Base-by-base conservation (phyloP, 2,113 vertebrate genomes). In the Chionomys nivalis region DNA sequence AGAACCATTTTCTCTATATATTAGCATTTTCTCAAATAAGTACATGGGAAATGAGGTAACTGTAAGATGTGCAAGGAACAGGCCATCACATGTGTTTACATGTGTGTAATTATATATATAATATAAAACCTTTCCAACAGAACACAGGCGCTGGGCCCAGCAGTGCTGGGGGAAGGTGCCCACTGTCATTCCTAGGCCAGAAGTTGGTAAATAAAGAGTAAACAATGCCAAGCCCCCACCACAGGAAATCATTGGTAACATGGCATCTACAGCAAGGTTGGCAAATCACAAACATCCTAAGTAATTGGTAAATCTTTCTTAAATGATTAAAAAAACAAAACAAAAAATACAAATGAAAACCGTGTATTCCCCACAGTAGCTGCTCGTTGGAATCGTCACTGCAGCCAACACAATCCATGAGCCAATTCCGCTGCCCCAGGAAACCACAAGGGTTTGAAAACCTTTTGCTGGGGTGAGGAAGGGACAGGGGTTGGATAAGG, bases 1-100 rank as follows among this genome's bases (percentile, higher is more conserved):
- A 99, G 99, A 99, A 99, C 99, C 99, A 99, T 99, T 99, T 99
- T 99, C 99, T 99, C 99, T 99, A 99, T 99, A 99, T 99, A 99
- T 99, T 99, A 99, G 99, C 99, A 99, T 99, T 99, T 99, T 99
- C 98, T 99, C 99, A 99, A 99, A 99, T 99, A 99, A 99, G 99
- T 99, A 99, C 99, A 99, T 99, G 99, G 99, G 99, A 99, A 99
- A 99, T 99, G 99, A 99, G 99, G 99, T 99, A 99, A 99, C 99
- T 99, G 99, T 99, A 99, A 99, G 99, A 99, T 99, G 99, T 99
- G 99, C 99, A 99, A 99, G 99, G 99, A 99, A 99, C 99, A 99
- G 99, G 99, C 99, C 99, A 97, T 98, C 98, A 98, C 98, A 98
- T 98, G 98, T 98, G 98, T 98, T 97, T 98, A 96, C 97, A 96